Base-by-base conservation (phyloP, 2,888 invertebrate species). In the Minunthozetes semirufus region DNA sequence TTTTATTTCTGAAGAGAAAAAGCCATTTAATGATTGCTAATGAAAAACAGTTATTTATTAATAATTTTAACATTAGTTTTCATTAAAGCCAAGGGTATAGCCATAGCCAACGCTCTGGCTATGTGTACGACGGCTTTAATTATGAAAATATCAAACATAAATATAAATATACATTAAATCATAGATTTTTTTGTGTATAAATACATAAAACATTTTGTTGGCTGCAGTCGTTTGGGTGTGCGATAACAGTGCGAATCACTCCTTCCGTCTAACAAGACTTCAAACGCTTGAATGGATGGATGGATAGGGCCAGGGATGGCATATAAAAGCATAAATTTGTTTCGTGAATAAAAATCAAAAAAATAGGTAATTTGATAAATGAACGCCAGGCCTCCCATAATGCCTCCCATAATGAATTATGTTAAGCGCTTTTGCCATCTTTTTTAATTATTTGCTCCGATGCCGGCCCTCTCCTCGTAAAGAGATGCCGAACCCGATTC, bases 171-270 rank as follows among this genome's bases (percentile, higher is more conserved):
- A 56, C 25, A 56, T 13, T 56, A 56, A 56, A 25, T 25, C n/a
- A 6, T 17, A 1, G 22, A 56, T 2, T 6, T 3, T 11, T n/a
- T 56, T 8, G 22, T 13, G 22, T 25, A 22, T 56, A 22, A 50
- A 50, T 50, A 1, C 19, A 22, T 56, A 22, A 9, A 13, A 17
- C 56, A 56, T 19, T 50, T 19, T 50, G n/a, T 50, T 50, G 17
- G 17, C 5, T 17, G 4, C 8, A 13, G n/a, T 25, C 27, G 61
- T 29, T 33, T 33, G 61, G 61, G 61, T 61, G 61, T 61, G 61
- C 27, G 61, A 61, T 61, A 61, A 61, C 61, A 61, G 61, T 61
- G 33, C 33, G 33, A 61, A 61, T 61, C 61, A 61, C 61, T 61
- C 61, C 61, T 61, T 61, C 61, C 61, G 61, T 33, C 61, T 61